These are phyloP conservation scores for Ramazzottius varieornatus DNA, from an alignment of 2,888 invertebrate species.

Conservation along the genomic window DNA sequence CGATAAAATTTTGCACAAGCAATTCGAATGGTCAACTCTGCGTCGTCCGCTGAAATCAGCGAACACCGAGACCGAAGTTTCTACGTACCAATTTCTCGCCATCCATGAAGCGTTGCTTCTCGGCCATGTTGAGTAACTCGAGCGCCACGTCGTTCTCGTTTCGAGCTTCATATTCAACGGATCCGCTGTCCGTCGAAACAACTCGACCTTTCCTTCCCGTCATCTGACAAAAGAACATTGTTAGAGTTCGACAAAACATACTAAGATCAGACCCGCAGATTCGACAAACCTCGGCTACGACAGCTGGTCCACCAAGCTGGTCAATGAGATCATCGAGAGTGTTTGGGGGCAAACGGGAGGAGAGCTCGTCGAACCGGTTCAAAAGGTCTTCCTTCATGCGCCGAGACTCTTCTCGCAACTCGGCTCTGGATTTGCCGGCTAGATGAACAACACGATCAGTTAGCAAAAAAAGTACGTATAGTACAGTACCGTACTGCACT, in stretches of 20 bases:
- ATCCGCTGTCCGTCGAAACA: slow-evolving; percentile 61
- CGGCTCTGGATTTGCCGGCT: not conserved
- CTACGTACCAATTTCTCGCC: slow-evolving; percentile 52
- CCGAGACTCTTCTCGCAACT: slow-evolving; percentile 42
- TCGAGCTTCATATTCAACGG: slow-evolving; percentile 72
- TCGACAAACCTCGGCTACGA: slow-evolving; percentile 56
- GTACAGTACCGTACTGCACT: no score
- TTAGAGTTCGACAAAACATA: no score
- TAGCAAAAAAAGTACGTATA: no score
- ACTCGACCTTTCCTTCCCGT: slow-evolving; percentile 61
- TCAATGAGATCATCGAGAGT: slow-evolving; percentile 94
- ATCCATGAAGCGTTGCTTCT: slow-evolving; percentile 68
- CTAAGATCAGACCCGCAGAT: not conserved
- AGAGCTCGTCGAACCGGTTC: slow-evolving; percentile 53
- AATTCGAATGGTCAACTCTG: no score
- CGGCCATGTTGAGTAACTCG: slow-evolving; percentile 79
- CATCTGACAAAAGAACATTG: no score
- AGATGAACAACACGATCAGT: not conserved
- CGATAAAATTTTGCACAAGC: no score
- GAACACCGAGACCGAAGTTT: slow-evolving; percentile 5
- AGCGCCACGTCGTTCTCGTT: slow-evolving; percentile 81
- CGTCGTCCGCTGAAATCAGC: not conserved
- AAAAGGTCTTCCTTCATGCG: slow-evolving; percentile 75
- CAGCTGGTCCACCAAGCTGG: slow-evolving; percentile 83
- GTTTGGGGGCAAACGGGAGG: slow-evolving; percentile 69